A percentile compares a stretch with the other conserved stretches of the same genome.
Evolutionary conservation across 2,113 vertebrate genomes (phyloP).

Genomic region (Lepidothrix coronata): DNA sequence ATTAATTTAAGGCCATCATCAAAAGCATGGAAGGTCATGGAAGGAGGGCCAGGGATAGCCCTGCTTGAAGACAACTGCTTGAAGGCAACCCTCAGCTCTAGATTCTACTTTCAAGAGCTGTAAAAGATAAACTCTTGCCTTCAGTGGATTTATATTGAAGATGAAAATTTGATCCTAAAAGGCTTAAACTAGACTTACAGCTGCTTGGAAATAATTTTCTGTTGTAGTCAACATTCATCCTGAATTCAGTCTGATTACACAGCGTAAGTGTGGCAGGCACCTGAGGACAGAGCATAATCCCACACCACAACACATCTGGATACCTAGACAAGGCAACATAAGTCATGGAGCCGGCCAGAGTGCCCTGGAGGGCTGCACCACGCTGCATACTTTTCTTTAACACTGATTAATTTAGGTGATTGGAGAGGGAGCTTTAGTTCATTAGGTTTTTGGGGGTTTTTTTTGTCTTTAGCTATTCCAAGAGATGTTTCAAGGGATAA

Average conservation of each 20-base stretch:
- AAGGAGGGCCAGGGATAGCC: no score
- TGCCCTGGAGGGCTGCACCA: not conserved
- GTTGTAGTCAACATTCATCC: not conserved
- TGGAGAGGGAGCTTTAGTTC: not conserved
- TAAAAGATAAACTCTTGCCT: not conserved
- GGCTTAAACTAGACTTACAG: not conserved
- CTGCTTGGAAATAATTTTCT: not conserved
- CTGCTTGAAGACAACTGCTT: not conserved
- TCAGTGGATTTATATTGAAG: not conserved
- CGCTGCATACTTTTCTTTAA: not conserved
- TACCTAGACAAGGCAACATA: not conserved
- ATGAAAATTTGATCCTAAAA: not conserved
- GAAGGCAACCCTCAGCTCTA: not conserved
- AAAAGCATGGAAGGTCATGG: not conserved
- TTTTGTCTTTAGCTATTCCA: not conserved
- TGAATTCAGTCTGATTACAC: not conserved
- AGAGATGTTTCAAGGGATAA: not conserved
- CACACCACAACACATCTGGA: not conserved
- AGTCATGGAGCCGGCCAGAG: not conserved
- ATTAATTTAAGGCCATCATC: not conserved
- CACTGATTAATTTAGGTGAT: not conserved
- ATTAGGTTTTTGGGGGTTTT: not conserved
- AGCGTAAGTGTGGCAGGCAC: not conserved
- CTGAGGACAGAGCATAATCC: conserved; percentile 1
- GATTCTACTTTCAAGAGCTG: not conserved